Base-by-base conservation (phyloP, 2,888 invertebrate genomes). In the Polydesmus complanatus region DNA sequence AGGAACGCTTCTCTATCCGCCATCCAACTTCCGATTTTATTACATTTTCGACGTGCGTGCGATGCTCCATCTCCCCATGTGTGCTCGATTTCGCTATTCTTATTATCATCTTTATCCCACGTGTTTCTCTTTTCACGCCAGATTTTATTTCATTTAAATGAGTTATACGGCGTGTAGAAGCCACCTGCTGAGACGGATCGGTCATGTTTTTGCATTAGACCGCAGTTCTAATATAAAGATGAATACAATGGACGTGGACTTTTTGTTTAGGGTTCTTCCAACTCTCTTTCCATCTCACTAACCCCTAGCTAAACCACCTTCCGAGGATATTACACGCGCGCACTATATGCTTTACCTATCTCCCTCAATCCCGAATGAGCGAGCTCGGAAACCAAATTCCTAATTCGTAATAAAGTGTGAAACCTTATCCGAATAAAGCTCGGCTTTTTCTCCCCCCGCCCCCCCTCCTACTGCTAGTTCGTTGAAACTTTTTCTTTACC, bases 61-160 rank as follows among this genome's bases (percentile, higher is more conserved):
- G 37, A 37, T 14, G 5, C 37, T 14, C 5, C 37, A 14, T 37
- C 37, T 37, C 37, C 37, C 5, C 37, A 14, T 37, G 37, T 37
- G 37, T 8, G 37, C 37, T 37, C 37, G 14, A 14, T 37, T 37
- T 37, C 37, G 5, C 37, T 5, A 37, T 37, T 37, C 37, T 37
- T 37, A 37, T 37, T 37, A 37, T 37, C 57, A 48, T 47, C 27
- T 57, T 57, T 57, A 37, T 55, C 27, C 27, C 55, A 37, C 27
- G 37, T 55, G 47, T 55, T 55, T 27, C 57, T 57, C 47, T 14
- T 14, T 37, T 37, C 37, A 37, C 37, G 37, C n/a, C n/a, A n/a
- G 37, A 14, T 5, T 37, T 37, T 47, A 49, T 57, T 57, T 57
- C 57, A 57, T 57, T 57, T 57, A 57, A 57, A 57, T 57, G 57